These are phyloP conservation scores for Theonella swinhoei DNA, from an alignment of 37 sponge, comb jelly and placozoan species.

Conservation along the genomic window DNA sequence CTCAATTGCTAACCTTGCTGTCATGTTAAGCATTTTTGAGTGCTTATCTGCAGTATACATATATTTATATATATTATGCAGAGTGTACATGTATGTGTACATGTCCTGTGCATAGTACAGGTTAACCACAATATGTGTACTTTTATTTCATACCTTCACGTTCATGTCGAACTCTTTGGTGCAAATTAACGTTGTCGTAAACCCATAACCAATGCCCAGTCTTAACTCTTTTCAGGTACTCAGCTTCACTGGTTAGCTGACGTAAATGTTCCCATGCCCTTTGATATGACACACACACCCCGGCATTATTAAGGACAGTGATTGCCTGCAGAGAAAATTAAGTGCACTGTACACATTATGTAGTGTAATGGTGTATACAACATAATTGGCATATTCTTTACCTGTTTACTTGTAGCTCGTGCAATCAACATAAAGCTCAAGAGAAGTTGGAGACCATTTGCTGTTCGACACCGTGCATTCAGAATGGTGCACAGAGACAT, in stretches of 20 bases:
- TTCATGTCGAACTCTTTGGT: constrained; percentile 26
- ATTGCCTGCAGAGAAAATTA: neutral
- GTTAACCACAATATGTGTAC: no score
- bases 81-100: no score
- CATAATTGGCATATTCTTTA: neutral
- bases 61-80: no score
- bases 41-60: constrained; percentile 25
- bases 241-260: no score
- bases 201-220: constrained; percentile 35
- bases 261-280: no score
- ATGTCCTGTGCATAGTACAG: no score
- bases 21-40: no score
- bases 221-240: no score
- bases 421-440: constrained; percentile 1
- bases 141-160: constrained; percentile 6
- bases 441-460: neutral
- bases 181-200: constrained; percentile 14
- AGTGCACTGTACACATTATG: neutral
- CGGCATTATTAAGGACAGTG: neutral
- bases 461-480: neutral
- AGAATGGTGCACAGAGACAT: constrained; percentile 2
- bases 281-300: neutral
- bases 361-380: neutral
- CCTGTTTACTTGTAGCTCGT: constrained; percentile 7
- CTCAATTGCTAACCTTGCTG: constrained; percentile 1